Evolutionary conservation across 2,113 vertebrate species (phyloP).

Genomic region (Nestor notabilis): DNA sequence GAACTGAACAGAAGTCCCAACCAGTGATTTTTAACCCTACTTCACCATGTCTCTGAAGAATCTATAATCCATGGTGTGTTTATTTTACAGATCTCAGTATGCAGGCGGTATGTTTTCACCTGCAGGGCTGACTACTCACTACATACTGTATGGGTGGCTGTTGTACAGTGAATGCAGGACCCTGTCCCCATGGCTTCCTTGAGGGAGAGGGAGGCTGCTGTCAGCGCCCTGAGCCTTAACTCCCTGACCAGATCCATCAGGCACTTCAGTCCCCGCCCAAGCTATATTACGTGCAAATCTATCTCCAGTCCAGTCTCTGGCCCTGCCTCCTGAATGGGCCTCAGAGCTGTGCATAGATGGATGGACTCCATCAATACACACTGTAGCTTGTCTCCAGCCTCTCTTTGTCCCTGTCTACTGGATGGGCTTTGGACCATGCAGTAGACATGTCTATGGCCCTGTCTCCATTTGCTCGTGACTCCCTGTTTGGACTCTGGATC

Average conservation of each 20-base stretch:
- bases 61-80: background rate
- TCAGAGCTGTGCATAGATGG: accelerated
- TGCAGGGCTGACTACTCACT: slow-evolving; percentile 2
- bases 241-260: background rate
- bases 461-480: background rate
- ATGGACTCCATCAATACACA: background rate
- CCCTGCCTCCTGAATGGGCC: background rate
- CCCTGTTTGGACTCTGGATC: background rate
- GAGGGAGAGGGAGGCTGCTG: background rate
- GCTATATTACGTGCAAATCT: background rate
- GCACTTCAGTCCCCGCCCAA: background rate
- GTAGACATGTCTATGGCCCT: background rate
- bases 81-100: background rate
- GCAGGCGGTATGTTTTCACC: slow-evolving; percentile 49
- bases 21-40: background rate
- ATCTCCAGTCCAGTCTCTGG: background rate
- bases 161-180: background rate
- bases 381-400: background rate
- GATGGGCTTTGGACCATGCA: background rate
- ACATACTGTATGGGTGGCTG: background rate
- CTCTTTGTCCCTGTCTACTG: background rate
- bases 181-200: accelerated
- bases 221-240: background rate
- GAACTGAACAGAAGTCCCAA: background rate
- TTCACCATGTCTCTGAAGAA: background rate